Evolutionary conservation across 2,888 invertebrate species (phyloP).

Genomic region (Hipparchia semele): DNA sequence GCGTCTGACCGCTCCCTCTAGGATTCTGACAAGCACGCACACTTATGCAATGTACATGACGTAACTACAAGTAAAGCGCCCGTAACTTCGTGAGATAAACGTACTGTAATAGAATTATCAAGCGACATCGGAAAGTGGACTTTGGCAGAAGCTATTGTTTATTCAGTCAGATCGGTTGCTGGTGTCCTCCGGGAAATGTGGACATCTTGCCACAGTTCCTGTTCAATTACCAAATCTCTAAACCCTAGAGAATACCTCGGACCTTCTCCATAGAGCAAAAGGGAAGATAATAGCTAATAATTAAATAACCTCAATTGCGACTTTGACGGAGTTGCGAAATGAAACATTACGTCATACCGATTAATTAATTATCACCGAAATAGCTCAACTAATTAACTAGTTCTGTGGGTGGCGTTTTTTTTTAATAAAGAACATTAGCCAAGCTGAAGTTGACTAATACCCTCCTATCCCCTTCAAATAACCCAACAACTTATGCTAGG

Average conservation of each 20-base stretch:
- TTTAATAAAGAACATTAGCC: too few relatives aligned
- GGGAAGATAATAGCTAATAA: neutral
- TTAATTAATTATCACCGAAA: too few relatives aligned
- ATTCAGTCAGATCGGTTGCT: constrained; percentile 6
- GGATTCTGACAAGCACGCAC: too few relatives aligned
- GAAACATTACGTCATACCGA: neutral
- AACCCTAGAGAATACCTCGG: neutral
- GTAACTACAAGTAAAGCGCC: too few relatives aligned
- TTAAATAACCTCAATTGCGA: neutral
- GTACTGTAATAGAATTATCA: neutral
- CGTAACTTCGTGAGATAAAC: too few relatives aligned
- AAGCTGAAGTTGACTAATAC: too few relatives aligned
- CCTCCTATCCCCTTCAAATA: too few relatives aligned
- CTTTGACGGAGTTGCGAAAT: neutral
- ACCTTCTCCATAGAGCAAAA: neutral
- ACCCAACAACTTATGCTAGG: too few relatives aligned
- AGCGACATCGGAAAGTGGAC: neutral
- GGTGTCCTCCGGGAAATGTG: neutral
- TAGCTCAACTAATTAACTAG: too few relatives aligned
- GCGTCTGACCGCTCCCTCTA: too few relatives aligned
- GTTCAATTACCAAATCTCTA: constrained; percentile 9
- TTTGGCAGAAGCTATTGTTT: neutral
- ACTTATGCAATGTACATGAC: too few relatives aligned
- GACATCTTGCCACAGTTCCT: neutral
- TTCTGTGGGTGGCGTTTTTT: too few relatives aligned